Base-by-base conservation (phyloP, 2,797 vertebrate genomes). In the Hipposideros larvatus region DNA sequence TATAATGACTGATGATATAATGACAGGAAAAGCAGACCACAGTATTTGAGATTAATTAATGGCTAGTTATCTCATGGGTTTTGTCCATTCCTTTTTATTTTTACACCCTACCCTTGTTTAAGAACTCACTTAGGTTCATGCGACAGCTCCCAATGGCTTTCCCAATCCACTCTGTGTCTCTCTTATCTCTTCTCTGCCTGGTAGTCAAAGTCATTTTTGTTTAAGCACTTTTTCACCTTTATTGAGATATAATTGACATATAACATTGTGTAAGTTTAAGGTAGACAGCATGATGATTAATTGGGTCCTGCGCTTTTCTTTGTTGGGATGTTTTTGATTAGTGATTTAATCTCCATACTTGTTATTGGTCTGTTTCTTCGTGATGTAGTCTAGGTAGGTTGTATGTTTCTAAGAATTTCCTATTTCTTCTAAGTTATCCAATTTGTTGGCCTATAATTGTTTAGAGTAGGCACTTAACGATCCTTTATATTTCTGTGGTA, bases 361-460 rank as follows among this genome's bases (percentile, higher is more conserved):
- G 22, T 55, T 19, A 57, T n/a, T 55, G 34, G 34, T 79, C 48
- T 43, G 11, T 78, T 53, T 85, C 63, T 85, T n/a, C 19, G 18
- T 46, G 41, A 59, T 59, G 22, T 26, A 86, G 51, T 87, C 19
- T 73, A n/a, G 13, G 26, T 43, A 71, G 19, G 37, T 46, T 65
- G 7, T 22, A 16, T 63, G 31, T 87, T 75, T 87, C 55, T 75
- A 74, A 31, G 55, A 63, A 87, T 63, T 73, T n/a, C n/a, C 19
- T 21, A 18, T 87, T 57, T 73, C 37, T 57, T 73, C 19, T 4
- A 46, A 31, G 15, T 51, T 43, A 28, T 37, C 15, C 31, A 75
- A 28, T 28, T 63, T 51, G 4, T 48, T 88, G 57, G 1, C 55
- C 26, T 48, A 37, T 37, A 75, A 34, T 28, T 87, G 22, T 74